These are phyloP conservation scores for Nannobrachium achirus DNA, from an alignment of 2,113 vertebrate species.

Conservation along the genomic window DNA sequence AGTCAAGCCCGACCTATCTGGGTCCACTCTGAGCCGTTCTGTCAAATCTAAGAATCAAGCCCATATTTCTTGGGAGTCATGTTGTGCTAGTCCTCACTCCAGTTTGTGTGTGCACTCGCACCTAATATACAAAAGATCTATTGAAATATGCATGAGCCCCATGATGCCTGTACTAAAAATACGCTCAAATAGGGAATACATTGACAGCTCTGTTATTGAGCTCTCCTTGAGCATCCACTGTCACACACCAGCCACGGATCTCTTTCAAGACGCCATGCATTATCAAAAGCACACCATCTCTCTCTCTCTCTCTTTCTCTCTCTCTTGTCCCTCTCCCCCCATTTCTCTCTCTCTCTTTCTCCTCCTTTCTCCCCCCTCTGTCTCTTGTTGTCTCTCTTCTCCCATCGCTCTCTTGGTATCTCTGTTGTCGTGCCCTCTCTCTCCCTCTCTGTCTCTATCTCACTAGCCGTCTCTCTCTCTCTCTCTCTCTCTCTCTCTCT, in stretches of 20 bases:
- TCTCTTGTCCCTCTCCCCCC: constrained; percentile 8
- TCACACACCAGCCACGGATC: constrained; percentile 75
- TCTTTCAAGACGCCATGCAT: constrained; percentile 70
- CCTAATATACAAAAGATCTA: constrained; percentile 85
- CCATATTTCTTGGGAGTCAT: constrained; percentile 85
- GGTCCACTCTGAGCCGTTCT: constrained; percentile 75
- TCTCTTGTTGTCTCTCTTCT: constrained; percentile 15
- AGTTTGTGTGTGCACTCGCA: constrained; percentile 75
- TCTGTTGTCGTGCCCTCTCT: neutral
- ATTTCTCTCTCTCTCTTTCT: constrained; percentile 32
- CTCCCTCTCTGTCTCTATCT: neutral
- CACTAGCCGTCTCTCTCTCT: constrained; percentile 18
- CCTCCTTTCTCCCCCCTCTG: constrained; percentile 20
- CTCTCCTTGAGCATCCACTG: constrained; percentile 84
- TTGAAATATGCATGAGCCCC: constrained; percentile 87
- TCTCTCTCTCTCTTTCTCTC: neutral
- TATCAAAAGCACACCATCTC: constrained; percentile 65
- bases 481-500: constrained; percentile 16
- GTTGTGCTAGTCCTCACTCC: constrained; percentile 78
- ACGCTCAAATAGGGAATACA: constrained; percentile 86
- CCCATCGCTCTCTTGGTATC: neutral
- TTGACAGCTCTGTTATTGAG: constrained; percentile 87
- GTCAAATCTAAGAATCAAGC: constrained; percentile 82
- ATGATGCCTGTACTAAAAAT: constrained; percentile 86
- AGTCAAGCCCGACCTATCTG: constrained; percentile 80